Evolutionary conservation across 2,888 invertebrate genomes (phyloP).

Genomic region (Apeira syringaria): DNA sequence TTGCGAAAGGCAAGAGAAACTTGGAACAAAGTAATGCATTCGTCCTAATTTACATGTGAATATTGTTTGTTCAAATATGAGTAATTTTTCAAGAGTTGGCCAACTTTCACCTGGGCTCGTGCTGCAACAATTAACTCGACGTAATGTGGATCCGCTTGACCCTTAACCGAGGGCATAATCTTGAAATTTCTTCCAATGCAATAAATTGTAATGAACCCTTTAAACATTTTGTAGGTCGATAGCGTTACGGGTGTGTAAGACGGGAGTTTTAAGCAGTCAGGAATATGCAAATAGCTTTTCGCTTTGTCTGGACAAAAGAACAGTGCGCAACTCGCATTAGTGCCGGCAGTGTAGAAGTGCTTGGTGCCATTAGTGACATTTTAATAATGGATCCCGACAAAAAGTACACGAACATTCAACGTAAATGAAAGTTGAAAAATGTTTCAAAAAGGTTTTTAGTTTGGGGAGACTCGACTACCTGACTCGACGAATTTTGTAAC

Average conservation of each 20-base stretch:
- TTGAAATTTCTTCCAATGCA: slow-evolving; percentile 1
- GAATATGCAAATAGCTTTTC: slow-evolving; percentile 56
- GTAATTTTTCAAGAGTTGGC: slow-evolving; percentile 65
- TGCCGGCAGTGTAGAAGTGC: slow-evolving; percentile 44
- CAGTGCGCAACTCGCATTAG: slow-evolving; percentile 60
- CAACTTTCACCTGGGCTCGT: slow-evolving; percentile 73
- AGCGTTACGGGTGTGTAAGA: slow-evolving; percentile 38
- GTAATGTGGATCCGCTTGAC: slow-evolving; percentile 40
- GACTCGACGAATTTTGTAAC: slow-evolving; percentile 44
- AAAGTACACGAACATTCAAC: too few species aligned
- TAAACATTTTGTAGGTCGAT: too few species aligned
- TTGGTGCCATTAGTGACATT: slow-evolving; percentile 50
- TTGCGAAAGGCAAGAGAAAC: slow-evolving; percentile 43
- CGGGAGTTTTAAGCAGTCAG: slow-evolving; percentile 39
- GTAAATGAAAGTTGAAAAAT: slow-evolving; percentile 37
- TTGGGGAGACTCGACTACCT: slow-evolving; percentile 39
- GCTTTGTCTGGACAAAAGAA: slow-evolving; percentile 54
- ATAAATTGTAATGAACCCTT: too few species aligned
- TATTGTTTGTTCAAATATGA: slow-evolving; percentile 71
- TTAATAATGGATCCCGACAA: slow-evolving; percentile 41
- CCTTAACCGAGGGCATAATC: slow-evolving; percentile 31
- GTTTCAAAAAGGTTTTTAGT: slow-evolving; percentile 27
- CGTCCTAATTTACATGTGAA: slow-evolving; percentile 71
- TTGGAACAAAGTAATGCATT: slow-evolving; percentile 42
- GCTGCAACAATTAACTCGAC: slow-evolving; percentile 58